Evolutionary conservation across 2,113 vertebrate species (phyloP).

Genomic region (Lophura nycthemera): DNA sequence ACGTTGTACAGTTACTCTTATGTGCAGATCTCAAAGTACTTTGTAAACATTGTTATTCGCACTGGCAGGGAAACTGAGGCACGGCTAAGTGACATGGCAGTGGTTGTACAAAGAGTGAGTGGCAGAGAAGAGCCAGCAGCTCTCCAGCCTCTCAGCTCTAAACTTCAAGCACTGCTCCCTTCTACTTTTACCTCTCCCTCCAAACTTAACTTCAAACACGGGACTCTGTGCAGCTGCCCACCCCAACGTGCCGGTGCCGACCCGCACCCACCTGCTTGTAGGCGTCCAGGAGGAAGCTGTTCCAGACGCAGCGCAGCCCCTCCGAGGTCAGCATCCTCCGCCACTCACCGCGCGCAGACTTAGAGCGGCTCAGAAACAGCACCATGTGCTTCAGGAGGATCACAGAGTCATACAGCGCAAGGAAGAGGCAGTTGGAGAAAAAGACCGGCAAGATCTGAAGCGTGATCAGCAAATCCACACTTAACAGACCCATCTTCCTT

Average conservation of each 20-base stretch:
- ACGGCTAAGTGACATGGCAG: background rate
- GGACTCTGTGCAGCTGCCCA: rapidly evolving
- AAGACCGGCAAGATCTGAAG: conserved; percentile 96
- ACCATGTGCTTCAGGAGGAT: conserved; percentile 92
- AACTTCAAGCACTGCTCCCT: background rate
- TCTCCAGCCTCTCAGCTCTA: background rate
- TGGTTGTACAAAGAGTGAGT: background rate
- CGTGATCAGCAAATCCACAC: conserved; percentile 92
- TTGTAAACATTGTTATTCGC: background rate
- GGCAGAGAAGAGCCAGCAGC: background rate
- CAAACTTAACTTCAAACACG: rapidly evolving
- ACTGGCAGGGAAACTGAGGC: conserved; percentile 24
- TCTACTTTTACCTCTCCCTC: background rate
- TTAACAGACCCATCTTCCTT: conserved; percentile 89
- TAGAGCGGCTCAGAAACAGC: conserved; percentile 86
- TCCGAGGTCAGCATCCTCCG: conserved; percentile 94
- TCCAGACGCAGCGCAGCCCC: conserved; percentile 95
- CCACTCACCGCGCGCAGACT: conserved; percentile 86
- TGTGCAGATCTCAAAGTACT: background rate
- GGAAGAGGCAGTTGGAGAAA: conserved; percentile 97
- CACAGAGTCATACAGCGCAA: conserved; percentile 95
- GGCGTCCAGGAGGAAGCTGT: conserved; percentile 94
- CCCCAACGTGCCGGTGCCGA: rapidly evolving
- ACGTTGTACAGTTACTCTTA: background rate
- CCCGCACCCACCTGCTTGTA: conserved; percentile 91